Conservation (phyloP, 2,113 vertebrate species). For the Mormyrus iriodes region DNA sequence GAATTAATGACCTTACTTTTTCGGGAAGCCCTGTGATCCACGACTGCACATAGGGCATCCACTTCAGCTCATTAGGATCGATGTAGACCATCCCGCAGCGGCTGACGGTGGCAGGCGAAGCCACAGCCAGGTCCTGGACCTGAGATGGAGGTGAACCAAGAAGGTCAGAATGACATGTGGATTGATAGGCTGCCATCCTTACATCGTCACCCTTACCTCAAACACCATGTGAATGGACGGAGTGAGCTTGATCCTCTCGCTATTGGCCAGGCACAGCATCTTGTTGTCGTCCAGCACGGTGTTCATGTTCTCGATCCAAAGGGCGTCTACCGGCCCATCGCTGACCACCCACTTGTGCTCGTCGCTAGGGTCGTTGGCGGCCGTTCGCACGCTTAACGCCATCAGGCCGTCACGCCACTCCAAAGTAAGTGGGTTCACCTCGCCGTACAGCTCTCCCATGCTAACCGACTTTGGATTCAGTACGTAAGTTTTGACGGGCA, state of each 20-base stretch:
- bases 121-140: conserved; percentile 77
- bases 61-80: conserved; percentile 77
- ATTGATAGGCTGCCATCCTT: neutral
- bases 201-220: conserved; percentile 59
- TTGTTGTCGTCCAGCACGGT: conserved; percentile 86
- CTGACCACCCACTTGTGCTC: conserved; percentile 80
- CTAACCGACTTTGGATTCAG: conserved; percentile 84
- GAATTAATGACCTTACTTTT: conserved; percentile 48
- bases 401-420: conserved; percentile 86
- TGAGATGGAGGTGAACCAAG: conserved; percentile 37
- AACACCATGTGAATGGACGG: conserved; percentile 79
- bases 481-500: conserved; percentile 68
- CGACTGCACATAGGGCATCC: conserved; percentile 78
- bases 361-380: conserved; percentile 62
- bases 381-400: conserved; percentile 73
- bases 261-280: conserved; percentile 83
- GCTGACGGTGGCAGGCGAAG: conserved; percentile 81
- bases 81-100: conserved; percentile 84
- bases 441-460: conserved; percentile 82
- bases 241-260: conserved; percentile 80
- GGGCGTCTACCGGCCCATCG: conserved; percentile 79
- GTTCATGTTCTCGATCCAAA: conserved; percentile 92
- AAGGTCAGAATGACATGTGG: neutral
- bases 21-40: conserved; percentile 62
- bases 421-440: conserved; percentile 72